A percentile compares a stretch with the other conserved stretches of the same genome.
Conservation (phyloP, 2,888 invertebrate genomes). For the Conomelus anceps region DNA sequence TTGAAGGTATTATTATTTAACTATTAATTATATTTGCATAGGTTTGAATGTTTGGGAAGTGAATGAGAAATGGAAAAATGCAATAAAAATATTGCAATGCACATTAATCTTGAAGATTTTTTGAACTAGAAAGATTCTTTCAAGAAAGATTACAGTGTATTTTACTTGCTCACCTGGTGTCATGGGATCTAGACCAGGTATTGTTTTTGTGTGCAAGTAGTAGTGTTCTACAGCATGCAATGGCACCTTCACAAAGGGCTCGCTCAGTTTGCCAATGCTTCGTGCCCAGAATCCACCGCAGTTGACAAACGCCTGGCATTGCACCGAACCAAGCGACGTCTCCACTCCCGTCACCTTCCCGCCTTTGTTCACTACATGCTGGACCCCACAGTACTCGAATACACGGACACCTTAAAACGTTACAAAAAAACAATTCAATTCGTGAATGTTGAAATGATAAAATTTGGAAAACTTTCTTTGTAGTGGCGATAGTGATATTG, state of each 20-base stretch:
- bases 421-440: not conserved
- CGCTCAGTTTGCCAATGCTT: constrained; percentile 76
- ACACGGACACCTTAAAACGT: constrained; percentile 60
- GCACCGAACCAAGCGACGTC: constrained; percentile 65
- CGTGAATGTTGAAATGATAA: no score
- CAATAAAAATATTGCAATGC: no score
- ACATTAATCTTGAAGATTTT: no score
- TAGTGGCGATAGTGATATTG: no score
- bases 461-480: no score
- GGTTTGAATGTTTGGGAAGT: no score
- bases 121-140: no score
- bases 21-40: no score
- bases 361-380: constrained; percentile 57
- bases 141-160: no score
- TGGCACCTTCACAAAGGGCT: constrained; percentile 77
- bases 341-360: constrained; percentile 66
- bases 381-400: constrained; percentile 70
- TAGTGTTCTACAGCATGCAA: constrained; percentile 90
- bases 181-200: constrained; percentile 65
- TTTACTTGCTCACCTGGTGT: constrained; percentile 76
- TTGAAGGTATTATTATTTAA: no score
- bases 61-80: no score
- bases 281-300: constrained; percentile 94
- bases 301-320: constrained; percentile 90
- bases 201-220: constrained; percentile 80